phyloP scores from a whole-genome alignment of 2,113 vertebrate species.

The Myotis lucifugus region DNA sequence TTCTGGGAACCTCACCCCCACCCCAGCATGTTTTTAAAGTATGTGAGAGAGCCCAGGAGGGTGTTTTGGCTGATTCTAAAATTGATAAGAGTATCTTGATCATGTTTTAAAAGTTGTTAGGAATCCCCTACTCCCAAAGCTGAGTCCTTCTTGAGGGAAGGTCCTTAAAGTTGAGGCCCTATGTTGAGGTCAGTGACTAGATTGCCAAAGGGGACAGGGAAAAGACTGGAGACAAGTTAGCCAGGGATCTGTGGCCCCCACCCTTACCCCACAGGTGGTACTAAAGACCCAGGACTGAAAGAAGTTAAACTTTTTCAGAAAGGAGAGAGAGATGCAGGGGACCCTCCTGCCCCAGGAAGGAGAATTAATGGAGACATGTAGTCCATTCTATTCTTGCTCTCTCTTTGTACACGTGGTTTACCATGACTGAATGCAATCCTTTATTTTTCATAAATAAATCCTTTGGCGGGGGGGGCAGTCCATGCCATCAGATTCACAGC shows the following conservation, averaged over 20 bases:
- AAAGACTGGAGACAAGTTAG: neutral
- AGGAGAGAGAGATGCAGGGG: neutral
- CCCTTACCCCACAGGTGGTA: neutral
- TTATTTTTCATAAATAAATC: neutral
- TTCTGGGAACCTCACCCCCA: neutral
- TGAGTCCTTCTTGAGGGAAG: neutral
- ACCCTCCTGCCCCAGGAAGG: neutral
- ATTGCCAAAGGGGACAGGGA: neutral
- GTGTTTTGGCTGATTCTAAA: neutral
- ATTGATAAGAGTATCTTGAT: neutral
- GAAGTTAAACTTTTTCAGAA: neutral
- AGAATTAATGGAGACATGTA: neutral
- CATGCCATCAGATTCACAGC: neutral
- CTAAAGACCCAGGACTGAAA: neutral
- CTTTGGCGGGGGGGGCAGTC: neutral
- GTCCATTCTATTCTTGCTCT: neutral
- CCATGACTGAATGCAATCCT: neutral
- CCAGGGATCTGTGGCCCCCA: neutral
- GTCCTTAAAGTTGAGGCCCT: neutral
- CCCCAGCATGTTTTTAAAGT: neutral
- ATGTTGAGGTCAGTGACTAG: neutral
- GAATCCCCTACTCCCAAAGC: neutral
- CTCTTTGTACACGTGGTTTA: neutral
- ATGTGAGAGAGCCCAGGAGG: neutral
- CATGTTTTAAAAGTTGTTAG: slow-evolving; percentile 17